Percentiles rank a stretch among this genome's conserved stretches.
These are phyloP conservation scores for Anneissia japonica DNA, from an alignment of 35 echinoderm and acorn worm species.

Conservation along the genomic window DNA sequence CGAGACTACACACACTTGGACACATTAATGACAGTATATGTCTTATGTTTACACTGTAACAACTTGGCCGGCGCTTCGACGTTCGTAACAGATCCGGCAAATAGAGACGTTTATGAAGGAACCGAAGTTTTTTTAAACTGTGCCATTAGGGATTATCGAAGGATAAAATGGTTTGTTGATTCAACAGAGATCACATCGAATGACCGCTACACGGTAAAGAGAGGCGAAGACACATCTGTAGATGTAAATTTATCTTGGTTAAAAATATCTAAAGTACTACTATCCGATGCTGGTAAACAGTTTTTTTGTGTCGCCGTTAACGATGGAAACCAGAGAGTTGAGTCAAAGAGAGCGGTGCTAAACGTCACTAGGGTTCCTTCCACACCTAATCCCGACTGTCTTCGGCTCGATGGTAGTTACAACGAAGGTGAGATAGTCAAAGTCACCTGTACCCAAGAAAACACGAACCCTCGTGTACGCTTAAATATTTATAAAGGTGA, in stretches of 20 bases:
- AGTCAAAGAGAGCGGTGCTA: background rate
- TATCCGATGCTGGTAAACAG: background rate
- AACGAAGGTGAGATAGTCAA: background rate
- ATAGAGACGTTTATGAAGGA: background rate
- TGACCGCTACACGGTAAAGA: background rate
- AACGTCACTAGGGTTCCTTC: background rate
- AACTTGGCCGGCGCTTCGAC: background rate
- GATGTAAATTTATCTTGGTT: background rate
- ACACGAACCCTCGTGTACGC: background rate
- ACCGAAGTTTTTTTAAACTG: background rate
- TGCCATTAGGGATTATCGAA: background rate
- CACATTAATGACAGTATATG: background rate
- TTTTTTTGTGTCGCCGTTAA: background rate
- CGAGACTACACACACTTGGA: background rate
- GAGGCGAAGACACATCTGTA: background rate
- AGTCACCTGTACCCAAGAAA: background rate
- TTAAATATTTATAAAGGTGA: background rate
- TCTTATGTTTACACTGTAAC: background rate
- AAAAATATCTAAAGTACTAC: background rate
- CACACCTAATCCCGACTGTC: background rate
- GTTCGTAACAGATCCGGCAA: background rate
- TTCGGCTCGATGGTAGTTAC: background rate
- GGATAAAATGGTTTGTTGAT: background rate
- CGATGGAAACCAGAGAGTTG: background rate
- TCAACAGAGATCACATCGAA: background rate